Conservation (phyloP, 2,888 invertebrate genomes). For the Hemistola chrysoprasaria region DNA sequence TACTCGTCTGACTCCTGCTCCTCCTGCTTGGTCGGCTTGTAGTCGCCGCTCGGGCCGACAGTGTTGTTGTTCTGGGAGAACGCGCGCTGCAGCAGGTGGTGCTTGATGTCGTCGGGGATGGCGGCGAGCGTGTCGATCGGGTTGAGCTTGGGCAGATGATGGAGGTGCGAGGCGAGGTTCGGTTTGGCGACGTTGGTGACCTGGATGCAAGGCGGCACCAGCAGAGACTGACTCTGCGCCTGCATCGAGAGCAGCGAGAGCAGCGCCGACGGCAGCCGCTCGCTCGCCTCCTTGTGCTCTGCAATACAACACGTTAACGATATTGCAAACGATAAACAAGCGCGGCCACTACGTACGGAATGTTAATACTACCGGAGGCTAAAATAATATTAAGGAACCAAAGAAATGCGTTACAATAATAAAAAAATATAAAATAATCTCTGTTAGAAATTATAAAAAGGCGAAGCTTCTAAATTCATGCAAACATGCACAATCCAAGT, state of each 20-base stretch:
- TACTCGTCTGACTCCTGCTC: conserved; percentile 75
- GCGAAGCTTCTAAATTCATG: conserved; percentile 81
- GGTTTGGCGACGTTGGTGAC: conserved; percentile 37
- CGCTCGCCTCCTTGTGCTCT: conserved; percentile 65
- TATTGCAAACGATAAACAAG: conserved; percentile 74
- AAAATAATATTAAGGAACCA: conserved; percentile 81
- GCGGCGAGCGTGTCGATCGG: conserved; percentile 37
- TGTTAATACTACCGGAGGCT: conserved; percentile 82
- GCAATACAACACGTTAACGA: conserved; percentile 73
- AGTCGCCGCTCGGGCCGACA: conserved; percentile 18
- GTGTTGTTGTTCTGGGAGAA: conserved; percentile 64
- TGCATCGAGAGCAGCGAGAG: conserved; percentile 70
- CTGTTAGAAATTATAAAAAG: conserved; percentile 78
- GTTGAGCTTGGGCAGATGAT: conserved; percentile 35
- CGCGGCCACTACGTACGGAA: conserved; percentile 63
- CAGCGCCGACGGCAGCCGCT: conserved; percentile 67
- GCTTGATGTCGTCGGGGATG: conserved; percentile 55
- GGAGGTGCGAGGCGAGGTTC: conserved; percentile 20
- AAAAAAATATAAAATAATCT: conserved; percentile 61
- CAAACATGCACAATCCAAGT: conserved; percentile 79
- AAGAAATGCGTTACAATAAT: conserved; percentile 81
- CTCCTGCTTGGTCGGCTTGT: conserved; percentile 59
- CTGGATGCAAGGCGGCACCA: conserved; percentile 51
- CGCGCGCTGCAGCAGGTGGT: conserved; percentile 63
- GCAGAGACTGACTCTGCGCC: conserved; percentile 38